These are phyloP conservation scores for Pogonomyrmex barbatus DNA, from an alignment of 1,140 invertebrate species.

Conservation along the genomic window DNA sequence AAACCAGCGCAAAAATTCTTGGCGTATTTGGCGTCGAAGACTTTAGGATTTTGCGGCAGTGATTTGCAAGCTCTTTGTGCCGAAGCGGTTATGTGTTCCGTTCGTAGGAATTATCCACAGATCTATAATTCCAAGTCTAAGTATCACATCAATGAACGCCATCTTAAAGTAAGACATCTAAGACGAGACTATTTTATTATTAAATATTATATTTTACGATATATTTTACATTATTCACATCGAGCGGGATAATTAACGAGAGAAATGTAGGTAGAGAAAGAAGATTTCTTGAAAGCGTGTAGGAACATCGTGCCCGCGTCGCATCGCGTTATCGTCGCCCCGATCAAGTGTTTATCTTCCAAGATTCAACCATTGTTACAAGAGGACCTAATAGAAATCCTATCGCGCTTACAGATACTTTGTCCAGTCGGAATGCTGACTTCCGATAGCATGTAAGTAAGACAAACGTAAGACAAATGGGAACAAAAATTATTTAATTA, in stretches of 20 bases:
- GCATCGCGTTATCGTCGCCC: slow-evolving; percentile 87
- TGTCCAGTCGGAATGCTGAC: slow-evolving; percentile 82
- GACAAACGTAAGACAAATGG: neutral
- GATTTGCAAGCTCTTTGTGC: slow-evolving; percentile 85
- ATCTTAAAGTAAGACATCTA: slow-evolving; percentile 77
- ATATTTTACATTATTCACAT: neutral
- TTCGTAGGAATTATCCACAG: slow-evolving; percentile 83
- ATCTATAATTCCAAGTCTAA: slow-evolving; percentile 83
- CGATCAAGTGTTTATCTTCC: slow-evolving; percentile 86
- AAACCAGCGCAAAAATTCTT: slow-evolving; percentile 83
- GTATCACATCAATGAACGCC: slow-evolving; percentile 80
- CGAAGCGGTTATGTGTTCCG: slow-evolving; percentile 84
- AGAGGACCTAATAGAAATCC: slow-evolving; percentile 83
- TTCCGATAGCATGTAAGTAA: slow-evolving; percentile 77
- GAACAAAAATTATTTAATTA: no score
- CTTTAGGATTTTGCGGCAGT: slow-evolving; percentile 85
- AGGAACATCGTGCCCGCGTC: slow-evolving; percentile 90
- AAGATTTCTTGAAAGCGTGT: slow-evolving; percentile 90
- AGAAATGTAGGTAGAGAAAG: slow-evolving; percentile 86
- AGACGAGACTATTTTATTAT: neutral
- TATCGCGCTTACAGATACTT: slow-evolving; percentile 78
- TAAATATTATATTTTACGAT: neutral
- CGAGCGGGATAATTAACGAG: neutral
- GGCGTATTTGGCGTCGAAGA: slow-evolving; percentile 83
- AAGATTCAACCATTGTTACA: slow-evolving; percentile 88